Evolutionary conservation across 2,797 vertebrate species (phyloP), one percentile per base, ranked within the genome.

Genomic region (Melanotaenia boesemani): DNA sequence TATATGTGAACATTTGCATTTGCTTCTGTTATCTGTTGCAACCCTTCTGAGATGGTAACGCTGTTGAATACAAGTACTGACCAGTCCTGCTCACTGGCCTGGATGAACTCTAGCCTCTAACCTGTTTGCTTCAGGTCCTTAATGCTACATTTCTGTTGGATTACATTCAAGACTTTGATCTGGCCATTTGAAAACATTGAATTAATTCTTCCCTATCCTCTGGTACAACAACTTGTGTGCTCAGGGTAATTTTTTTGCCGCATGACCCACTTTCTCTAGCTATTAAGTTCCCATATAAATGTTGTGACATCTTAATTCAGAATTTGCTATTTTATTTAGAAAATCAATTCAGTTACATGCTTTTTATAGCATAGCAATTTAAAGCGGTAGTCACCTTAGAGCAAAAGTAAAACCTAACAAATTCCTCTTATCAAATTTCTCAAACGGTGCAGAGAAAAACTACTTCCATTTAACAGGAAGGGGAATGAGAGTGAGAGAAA

Each of bases 261-360:
- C 59, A 41, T 62, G 68, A 62, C 68, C 48, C 26, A 70, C 34
- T 55, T 70, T 55, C 20, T 54, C 10, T 63, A 13, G 48, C 63
- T 59, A 63, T 55, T 63, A 18, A 22, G 8, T 54, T 63, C 48
- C n/a, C 59, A 62, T 55, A 30, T 10, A n/a, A 13, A 37, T 44
- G n/a, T 34, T 32, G 39, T 68, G 67, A 68, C 37, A 68, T 59
- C 34, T 34, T 26, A 26, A 15, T 32, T 8, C 0, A 46, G n/a
- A 58, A 67, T 44, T n/a, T 58, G 18, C 54, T 28, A 24, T 34
- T 41, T 39, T 39, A 39, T 67, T 56, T 66, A 26, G n/a, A 44
- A 44, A 18, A 44, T 44, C 55, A 68, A 32, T 68, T 68, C 66
- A 67, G 36, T 68, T 46, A 37, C 44, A 55, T 16, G 30, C 22